Conservation (phyloP, 2,113 vertebrate genomes). For the Colius striatus region DNA sequence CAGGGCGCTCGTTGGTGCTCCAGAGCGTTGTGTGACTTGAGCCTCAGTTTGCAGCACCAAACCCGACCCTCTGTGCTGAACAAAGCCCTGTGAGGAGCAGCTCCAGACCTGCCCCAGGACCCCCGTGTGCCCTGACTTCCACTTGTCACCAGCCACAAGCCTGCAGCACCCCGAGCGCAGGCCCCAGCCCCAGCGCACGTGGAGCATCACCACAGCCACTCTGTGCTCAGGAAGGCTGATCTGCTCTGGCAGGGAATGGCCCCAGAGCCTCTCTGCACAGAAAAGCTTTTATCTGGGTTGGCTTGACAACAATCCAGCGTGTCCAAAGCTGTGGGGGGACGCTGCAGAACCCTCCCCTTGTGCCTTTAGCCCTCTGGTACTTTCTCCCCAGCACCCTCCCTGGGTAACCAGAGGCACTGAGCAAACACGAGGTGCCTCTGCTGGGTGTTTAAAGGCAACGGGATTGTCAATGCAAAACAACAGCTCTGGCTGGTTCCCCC, state of each 20-base stretch:
- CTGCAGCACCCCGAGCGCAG: not conserved
- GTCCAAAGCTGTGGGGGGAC: constrained; percentile 45
- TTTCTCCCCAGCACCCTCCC: not conserved
- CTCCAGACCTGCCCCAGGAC: not conserved
- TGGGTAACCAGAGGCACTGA: not conserved
- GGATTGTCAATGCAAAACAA: constrained; percentile 14
- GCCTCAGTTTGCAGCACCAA: not conserved
- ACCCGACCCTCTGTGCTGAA: not conserved
- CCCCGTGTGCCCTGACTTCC: not conserved
- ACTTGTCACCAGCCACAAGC: constrained; percentile 1
- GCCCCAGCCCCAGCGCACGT: not conserved
- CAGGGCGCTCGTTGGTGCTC: not conserved
- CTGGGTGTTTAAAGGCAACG: not conserved
- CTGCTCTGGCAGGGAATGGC: constrained; percentile 46
- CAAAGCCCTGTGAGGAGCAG: accelerated
- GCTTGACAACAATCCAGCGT: constrained; percentile 60
- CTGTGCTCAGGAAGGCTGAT: constrained; percentile 58
- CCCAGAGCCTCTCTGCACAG: constrained; percentile 37
- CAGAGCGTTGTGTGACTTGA: not conserved
- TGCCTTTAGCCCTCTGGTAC: not conserved
- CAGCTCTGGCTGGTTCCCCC: not conserved
- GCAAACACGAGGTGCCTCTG: not conserved
- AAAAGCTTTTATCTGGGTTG: constrained; percentile 56
- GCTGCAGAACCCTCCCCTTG: constrained; percentile 30
- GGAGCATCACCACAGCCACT: not conserved